Evolutionary conservation across 1,140 invertebrate species (phyloP), one percentile per base, ranked within the genome.

Genomic region (Drosophila bifasciata): DNA sequence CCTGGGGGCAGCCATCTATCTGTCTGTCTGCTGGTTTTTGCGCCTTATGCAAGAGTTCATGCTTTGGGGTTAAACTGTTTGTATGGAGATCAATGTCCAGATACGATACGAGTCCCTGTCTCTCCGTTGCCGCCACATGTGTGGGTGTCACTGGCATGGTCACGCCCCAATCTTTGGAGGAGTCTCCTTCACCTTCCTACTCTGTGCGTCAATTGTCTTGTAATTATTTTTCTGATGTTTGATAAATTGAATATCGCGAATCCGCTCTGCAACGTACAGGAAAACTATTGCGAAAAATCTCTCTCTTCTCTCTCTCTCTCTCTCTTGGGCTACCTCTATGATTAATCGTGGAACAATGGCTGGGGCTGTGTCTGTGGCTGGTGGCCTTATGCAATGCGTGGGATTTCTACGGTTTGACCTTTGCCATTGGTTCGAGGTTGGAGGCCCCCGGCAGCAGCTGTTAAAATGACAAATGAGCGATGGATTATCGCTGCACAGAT

Each of bases 231-330:
- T 49, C 17, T 32, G 60, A 68, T 75, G 57, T 78, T 83, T 86
- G 74, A 88, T 88, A 86, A 86, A 86, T 86, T 86, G 81, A 88
- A 86, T 86, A 88, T 88, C 70, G n/a, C n/a, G n/a, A n/a, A n/a
- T n/a, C n/a, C n/a, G 62, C 55, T 57, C 36, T 43, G 36, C 45
- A n/a, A 40, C 19, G 8, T 50, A 23, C 8, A 15, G 16, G 36
- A 28, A 15, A n/a, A 16, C 5, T 32, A 62, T 66, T 68, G 60
- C 66, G 57, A 53, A 64, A 73, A 76, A 21, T 55, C 39, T 43
- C 40, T 19, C 43, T 13, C 32, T 19, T 44, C 45, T 59, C 59
- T n/a, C n/a, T n/a, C n/a, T n/a, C n/a, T n/a, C n/a, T n/a, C n/a
- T n/a, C n/a, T n/a, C n/a, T n/a, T n/a, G n/a, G n/a, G n/a, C 46